Evolutionary conservation across 2,888 invertebrate genomes (phyloP), one percentile per base, ranked within the genome.

Genomic region (Watsonalla binaria): DNA sequence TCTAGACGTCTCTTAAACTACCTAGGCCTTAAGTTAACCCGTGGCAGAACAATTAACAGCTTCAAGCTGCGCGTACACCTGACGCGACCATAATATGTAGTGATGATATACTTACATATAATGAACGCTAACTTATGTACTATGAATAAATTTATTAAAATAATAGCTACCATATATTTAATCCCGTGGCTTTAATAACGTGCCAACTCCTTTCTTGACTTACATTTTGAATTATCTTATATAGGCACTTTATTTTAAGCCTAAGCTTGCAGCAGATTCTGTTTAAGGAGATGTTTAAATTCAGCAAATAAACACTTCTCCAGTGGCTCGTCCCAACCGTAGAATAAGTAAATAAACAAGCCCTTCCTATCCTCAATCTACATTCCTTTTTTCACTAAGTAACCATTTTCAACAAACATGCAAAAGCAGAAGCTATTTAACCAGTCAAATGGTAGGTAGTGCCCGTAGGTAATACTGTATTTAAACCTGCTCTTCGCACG

Each of bases 401-500:
- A 49, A 49, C 49, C 49, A 49, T 49, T 49, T 42, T 39, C 49
- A 49, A 49, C 39, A 49, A 49, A 49, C 49, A 49, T 49, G 39
- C 49, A 49, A 49, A 49, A 49, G 49, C 49, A 49, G 49, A 49
- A 49, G 49, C 49, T 49, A 49, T 49, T 37, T 49, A 49, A 49
- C 49, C 49, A 49, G 37, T 37, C 37, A 49, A 49, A 37, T 49
- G 49, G 49, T 49, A 39, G 49, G 49, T 39, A 35, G 37, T 49
- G 49, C 49, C 49, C 39, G 37, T 39, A 49, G 39, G 39, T 49
- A 39, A 49, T 15, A 49, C 39, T 37, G 49, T 49, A 37, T 49
- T 49, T 49, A 49, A 49, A 49, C 49, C 49, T 49, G 49, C 49
- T 49, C 49, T 49, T 49, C 39, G 49, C 49, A 49, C 49, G 49